Conservation (phyloP, 1,140 invertebrate species). For the Probaryconus sp. region DNA sequence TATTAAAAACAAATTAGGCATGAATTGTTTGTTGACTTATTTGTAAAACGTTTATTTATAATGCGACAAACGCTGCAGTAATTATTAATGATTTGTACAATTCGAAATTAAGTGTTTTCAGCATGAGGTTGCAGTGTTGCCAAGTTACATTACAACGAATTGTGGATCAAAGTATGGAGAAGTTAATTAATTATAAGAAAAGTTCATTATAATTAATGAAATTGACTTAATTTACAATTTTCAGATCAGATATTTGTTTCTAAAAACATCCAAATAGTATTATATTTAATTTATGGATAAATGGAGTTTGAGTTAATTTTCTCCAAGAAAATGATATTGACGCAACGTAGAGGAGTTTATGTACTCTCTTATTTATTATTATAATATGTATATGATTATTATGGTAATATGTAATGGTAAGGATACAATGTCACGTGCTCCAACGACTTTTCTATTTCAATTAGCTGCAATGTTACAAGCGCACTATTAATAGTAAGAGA, state of each 20-base stretch:
- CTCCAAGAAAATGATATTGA: too few species aligned
- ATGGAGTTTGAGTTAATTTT: too few species aligned
- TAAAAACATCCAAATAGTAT: too few species aligned
- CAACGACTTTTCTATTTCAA: slow-evolving; percentile 53
- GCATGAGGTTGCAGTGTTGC: slow-evolving; percentile 13
- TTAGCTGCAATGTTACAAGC: slow-evolving; percentile 38
- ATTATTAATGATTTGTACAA: slow-evolving; percentile 41
- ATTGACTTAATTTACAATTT: too few species aligned
- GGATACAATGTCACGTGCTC: slow-evolving; percentile 9
- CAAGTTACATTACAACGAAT: slow-evolving; percentile 15
- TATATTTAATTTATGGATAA: too few species aligned
- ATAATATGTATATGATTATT: slow-evolving; percentile 16
- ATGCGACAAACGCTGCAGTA: too few species aligned
- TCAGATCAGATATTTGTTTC: too few species aligned
- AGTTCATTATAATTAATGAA: not conserved
- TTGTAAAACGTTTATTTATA: too few species aligned
- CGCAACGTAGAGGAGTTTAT: too few species aligned
- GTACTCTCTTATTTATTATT: not conserved
- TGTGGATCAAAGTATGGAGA: slow-evolving; percentile 25
- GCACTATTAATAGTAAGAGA: slow-evolving; percentile 46
- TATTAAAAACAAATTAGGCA: too few species aligned
- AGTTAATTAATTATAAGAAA: not conserved
- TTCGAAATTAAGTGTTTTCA: slow-evolving; percentile 37
- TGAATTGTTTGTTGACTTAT: too few species aligned
- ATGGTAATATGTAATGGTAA: slow-evolving; percentile 18